These are phyloP conservation scores for Horisme vitalbata DNA, from an alignment of 2,888 invertebrate species.

Conservation along the genomic window DNA sequence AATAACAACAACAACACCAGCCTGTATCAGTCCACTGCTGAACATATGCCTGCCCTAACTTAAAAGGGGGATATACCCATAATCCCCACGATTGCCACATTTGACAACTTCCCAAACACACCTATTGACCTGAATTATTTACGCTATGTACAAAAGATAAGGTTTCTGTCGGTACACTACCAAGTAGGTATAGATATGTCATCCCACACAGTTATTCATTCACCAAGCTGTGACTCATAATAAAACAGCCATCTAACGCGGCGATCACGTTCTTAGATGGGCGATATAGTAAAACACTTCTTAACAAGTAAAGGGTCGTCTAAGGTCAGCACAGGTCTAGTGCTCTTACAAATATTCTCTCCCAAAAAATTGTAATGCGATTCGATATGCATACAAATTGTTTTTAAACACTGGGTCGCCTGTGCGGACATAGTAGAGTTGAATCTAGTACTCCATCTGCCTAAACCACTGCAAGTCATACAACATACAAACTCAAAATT, in stretches of 20 bases:
- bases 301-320: conserved; percentile 18
- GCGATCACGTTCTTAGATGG: conserved; percentile 16
- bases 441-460: neutral
- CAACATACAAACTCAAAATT: too few relatives aligned
- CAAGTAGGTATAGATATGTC: neutral
- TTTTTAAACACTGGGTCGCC: conserved; percentile 12
- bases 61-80: too few relatives aligned
- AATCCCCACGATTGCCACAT: too few relatives aligned
- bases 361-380: conserved; percentile 13
- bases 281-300: conserved; percentile 15
- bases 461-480: neutral
- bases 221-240: conserved; percentile 8
- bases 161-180: neutral
- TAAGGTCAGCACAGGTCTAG: conserved; percentile 13
- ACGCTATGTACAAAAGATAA: too few relatives aligned
- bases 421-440: conserved; percentile 1
- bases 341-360: conserved; percentile 7
- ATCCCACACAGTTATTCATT: conserved; percentile 11
- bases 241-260: conserved; percentile 7
- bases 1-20: too few relatives aligned
- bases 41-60: too few relatives aligned
- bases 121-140: too few relatives aligned
- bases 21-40: too few relatives aligned
- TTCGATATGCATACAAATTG: conserved; percentile 35
- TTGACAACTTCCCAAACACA: too few relatives aligned